Conservation (phyloP, 1,140 invertebrate species). For the Hestina assimilis region DNA sequence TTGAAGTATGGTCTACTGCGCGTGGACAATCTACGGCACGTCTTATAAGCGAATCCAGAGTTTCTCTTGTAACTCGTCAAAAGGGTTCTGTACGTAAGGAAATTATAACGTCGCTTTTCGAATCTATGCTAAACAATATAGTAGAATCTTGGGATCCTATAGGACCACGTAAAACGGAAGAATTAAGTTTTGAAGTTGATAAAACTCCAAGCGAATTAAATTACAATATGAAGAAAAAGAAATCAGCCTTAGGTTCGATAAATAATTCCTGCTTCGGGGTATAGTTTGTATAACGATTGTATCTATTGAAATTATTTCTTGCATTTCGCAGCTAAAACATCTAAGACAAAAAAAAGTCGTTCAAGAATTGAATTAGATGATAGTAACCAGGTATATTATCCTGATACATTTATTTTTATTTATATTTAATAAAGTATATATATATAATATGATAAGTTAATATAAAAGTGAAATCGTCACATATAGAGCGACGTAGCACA, state of each 20-base stretch:
- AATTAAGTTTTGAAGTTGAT: constrained; percentile 31
- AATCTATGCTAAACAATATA: constrained; percentile 58
- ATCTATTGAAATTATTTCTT: neutral
- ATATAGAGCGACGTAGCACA: constrained; percentile 29
- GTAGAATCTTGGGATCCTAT: constrained; percentile 59
- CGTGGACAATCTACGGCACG: constrained; percentile 35
- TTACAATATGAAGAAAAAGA: constrained; percentile 49
- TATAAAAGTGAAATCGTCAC: too few relatives aligned
- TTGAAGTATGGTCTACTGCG: constrained; percentile 30
- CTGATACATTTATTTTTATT: neutral
- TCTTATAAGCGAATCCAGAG: constrained; percentile 36
- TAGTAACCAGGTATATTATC: constrained; percentile 34
- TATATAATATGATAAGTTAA: too few relatives aligned
- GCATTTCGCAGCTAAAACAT: constrained; percentile 40
- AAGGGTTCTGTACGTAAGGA: constrained; percentile 53
- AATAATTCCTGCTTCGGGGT: neutral
- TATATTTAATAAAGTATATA: too few relatives aligned
- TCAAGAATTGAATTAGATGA: constrained; percentile 47
- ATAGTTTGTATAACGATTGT: too few relatives aligned
- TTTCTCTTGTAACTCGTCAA: constrained; percentile 27
- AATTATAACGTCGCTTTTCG: constrained; percentile 55
- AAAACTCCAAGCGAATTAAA: constrained; percentile 49
- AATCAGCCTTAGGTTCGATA: constrained; percentile 28
- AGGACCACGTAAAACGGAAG: constrained; percentile 34
- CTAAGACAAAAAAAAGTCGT: constrained; percentile 45